phyloP scores from a whole-genome alignment of 2,113 vertebrate genomes.

The Sebastes fasciatus region DNA sequence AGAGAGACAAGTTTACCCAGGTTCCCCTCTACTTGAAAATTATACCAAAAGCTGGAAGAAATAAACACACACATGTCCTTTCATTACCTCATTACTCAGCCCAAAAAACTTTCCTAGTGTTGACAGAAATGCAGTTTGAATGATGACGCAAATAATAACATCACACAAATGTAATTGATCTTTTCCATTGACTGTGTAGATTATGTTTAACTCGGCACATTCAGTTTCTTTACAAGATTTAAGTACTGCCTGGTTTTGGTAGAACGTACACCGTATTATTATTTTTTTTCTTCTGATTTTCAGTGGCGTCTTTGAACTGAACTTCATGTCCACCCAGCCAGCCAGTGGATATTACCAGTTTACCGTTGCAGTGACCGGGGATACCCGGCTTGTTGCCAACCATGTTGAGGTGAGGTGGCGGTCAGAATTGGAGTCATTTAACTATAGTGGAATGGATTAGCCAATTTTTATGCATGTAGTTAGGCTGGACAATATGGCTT shows the following conservation, averaged over 20 bases:
- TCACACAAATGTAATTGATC: background rate
- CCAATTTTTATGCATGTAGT: background rate
- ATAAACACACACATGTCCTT: background rate
- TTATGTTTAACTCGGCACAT: background rate
- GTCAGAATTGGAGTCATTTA: background rate
- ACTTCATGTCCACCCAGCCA: slow-evolving; percentile 93
- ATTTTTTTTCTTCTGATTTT: slow-evolving; percentile 43
- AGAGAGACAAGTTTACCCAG: background rate
- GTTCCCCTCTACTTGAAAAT: background rate
- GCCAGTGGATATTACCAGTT: slow-evolving; percentile 99
- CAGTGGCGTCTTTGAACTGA: slow-evolving; percentile 93
- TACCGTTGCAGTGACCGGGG: slow-evolving; percentile 90
- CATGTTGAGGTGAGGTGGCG: slow-evolving; percentile 87
- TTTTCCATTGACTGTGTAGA: background rate
- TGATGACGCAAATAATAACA: background rate
- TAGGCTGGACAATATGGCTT: too few species aligned
- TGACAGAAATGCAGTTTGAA: background rate
- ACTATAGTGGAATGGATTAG: background rate
- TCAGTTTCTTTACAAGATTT: background rate
- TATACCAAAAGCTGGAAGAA: background rate
- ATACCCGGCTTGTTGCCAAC: slow-evolving; percentile 91
- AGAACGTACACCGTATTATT: background rate
- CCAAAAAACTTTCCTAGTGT: background rate
- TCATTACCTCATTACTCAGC: background rate
- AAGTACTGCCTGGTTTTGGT: background rate